Conservation (phyloP, 2,113 vertebrate species). For the Phocoena phocoena region DNA sequence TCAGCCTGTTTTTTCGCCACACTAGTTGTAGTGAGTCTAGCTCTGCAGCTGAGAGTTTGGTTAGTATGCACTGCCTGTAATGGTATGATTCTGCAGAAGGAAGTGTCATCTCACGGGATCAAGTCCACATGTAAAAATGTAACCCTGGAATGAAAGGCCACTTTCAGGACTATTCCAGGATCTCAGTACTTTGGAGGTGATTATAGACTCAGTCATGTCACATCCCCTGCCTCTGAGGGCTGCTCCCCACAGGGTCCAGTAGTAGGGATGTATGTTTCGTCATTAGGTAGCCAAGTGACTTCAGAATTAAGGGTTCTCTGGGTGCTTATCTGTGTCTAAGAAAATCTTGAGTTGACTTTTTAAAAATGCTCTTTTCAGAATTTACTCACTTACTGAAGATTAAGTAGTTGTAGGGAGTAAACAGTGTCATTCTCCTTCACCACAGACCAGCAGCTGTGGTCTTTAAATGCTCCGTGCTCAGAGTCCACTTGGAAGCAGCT, state of each 20-base stretch:
- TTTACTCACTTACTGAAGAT: background rate
- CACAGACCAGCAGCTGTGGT: background rate
- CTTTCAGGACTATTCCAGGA: background rate
- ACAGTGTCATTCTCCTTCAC: background rate
- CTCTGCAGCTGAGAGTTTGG: background rate
- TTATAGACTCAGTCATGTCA: background rate
- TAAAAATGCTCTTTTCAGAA: background rate
- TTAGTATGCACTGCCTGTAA: background rate
- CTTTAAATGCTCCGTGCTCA: fast-evolving
- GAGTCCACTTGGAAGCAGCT: background rate
- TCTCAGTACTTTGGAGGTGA: background rate
- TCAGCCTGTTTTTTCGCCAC: background rate
- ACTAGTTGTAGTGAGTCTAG: background rate
- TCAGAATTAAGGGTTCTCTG: background rate
- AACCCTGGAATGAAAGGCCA: background rate
- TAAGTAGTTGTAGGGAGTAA: background rate
- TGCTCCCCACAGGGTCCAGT: background rate
- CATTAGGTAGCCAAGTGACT: background rate
- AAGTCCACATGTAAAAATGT: background rate
- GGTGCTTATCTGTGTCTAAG: background rate
- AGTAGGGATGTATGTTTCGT: slow-evolving; percentile 19
- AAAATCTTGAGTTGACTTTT: background rate
- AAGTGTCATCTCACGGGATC: background rate
- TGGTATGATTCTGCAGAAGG: background rate
- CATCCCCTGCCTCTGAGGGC: background rate